Percentiles rank a stretch among this genome's conserved stretches.
Conservation (phyloP, 1,140 invertebrate species). For the Drosophila orosa region DNA sequence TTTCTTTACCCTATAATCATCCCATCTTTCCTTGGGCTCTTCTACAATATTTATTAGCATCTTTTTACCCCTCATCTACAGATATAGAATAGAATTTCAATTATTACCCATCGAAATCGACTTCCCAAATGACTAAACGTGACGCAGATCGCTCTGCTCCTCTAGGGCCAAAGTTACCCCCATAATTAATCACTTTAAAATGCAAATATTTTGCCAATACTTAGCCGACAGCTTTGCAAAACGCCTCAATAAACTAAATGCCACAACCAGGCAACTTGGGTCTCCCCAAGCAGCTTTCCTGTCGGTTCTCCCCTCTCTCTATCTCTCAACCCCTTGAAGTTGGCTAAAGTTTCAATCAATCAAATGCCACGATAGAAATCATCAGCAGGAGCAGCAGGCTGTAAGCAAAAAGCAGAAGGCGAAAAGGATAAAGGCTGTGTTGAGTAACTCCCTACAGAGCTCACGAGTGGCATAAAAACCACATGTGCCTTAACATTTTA, state of each 20-base stretch:
- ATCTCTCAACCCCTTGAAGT: neutral
- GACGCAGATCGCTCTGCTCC: neutral
- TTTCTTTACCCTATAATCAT: neutral
- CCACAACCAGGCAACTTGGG: constrained; percentile 22
- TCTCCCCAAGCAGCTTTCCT: constrained; percentile 6
- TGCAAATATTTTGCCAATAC: constrained; percentile 60
- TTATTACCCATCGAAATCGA: constrained; percentile 11
- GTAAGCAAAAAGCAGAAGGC: constrained; percentile 9
- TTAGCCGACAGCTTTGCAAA: constrained; percentile 34
- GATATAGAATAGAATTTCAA: constrained; percentile 6
- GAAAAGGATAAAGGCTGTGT: constrained; percentile 16
- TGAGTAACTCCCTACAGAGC: constrained; percentile 33
- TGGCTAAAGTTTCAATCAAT: constrained; percentile 66
- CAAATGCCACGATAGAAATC: constrained; percentile 73
- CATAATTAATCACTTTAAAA: constrained; percentile 72
- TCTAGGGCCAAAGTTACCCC: neutral
- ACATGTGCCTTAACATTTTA: constrained; percentile 70
- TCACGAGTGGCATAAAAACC: constrained; percentile 61
- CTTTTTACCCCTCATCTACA: too few relatives aligned
- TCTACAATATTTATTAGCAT: neutral
- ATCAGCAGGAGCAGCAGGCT: constrained; percentile 43
- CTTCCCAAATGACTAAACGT: constrained; percentile 19
- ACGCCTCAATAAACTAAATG: constrained; percentile 67
- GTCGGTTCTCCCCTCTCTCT: neutral
- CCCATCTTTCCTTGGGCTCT: neutral